phyloP scores from a whole-genome alignment of 2,113 vertebrate species.

The Apus apus region DNA sequence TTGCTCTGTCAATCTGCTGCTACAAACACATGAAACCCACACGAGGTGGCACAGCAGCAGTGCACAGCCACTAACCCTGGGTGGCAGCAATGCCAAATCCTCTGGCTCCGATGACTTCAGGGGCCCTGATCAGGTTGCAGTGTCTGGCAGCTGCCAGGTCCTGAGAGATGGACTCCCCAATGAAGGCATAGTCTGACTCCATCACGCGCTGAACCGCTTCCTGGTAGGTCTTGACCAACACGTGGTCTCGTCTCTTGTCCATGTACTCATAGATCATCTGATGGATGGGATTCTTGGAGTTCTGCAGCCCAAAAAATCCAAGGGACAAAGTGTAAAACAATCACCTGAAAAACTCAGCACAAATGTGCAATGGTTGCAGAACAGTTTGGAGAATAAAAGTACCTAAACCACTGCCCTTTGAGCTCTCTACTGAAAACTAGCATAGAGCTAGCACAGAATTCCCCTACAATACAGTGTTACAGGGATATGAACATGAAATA shows the following conservation, averaged over 20 bases:
- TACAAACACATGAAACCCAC: background rate
- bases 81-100: conserved; percentile 82
- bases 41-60: background rate
- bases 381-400: background rate
- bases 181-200: conserved; percentile 87
- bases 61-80: conserved; percentile 61
- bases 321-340: background rate
- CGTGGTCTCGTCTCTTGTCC: conserved; percentile 79
- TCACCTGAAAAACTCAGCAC: too few species aligned
- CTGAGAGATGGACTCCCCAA: conserved; percentile 85
- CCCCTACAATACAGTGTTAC: too few species aligned
- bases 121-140: conserved; percentile 80
- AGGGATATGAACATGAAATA: background rate
- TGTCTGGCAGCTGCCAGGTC: conserved; percentile 81
- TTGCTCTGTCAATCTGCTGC: background rate
- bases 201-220: conserved; percentile 79
- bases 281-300: conserved; percentile 80
- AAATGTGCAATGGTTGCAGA: fast-evolving
- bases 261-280: conserved; percentile 86
- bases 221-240: conserved; percentile 70
- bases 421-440: background rate
- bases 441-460: background rate
- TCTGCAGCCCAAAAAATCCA: conserved; percentile 64
- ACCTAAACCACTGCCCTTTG: background rate
- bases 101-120: conserved; percentile 79